Percentiles rank a stretch among this genome's conserved stretches.
These are phyloP conservation scores for Corythucha ciliata DNA, from an alignment of 2,888 invertebrate genomes.

Conservation along the genomic window DNA sequence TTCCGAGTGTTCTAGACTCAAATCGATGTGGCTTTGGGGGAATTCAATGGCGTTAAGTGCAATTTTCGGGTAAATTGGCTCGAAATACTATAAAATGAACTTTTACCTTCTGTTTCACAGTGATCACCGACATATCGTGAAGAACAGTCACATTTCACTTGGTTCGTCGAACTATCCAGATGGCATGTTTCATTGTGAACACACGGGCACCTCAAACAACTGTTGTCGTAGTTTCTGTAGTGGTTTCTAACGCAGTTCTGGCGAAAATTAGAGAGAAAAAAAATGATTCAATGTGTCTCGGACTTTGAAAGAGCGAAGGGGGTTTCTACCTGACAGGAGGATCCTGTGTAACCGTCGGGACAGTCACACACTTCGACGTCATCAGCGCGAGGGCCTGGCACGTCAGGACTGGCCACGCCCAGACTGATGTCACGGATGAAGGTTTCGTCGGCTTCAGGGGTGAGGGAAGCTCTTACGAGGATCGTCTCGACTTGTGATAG, in stretches of 20 bases:
- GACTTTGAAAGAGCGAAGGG: background rate
- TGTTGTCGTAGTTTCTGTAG: slow-evolving; percentile 55
- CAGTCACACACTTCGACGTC: slow-evolving; percentile 82
- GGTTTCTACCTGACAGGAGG: slow-evolving; percentile 63
- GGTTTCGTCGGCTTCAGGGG: slow-evolving; percentile 52
- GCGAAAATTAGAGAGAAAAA: slow-evolving; percentile 27
- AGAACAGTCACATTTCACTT: slow-evolving; percentile 60
- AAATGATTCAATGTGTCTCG: slow-evolving; percentile 36
- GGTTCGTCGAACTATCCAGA: slow-evolving; percentile 52
- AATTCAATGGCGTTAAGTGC: too few relatives aligned
- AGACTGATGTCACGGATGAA: slow-evolving; percentile 75
- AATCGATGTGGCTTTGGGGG: too few relatives aligned
- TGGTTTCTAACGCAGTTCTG: slow-evolving; percentile 56
- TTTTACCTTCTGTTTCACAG: slow-evolving; percentile 47
- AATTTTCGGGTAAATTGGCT: too few relatives aligned
- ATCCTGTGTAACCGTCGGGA: slow-evolving; percentile 68
- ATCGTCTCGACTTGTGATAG: slow-evolving; percentile 74
- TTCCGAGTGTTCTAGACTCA: too few relatives aligned
- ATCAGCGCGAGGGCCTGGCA: slow-evolving; percentile 52
- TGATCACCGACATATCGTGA: slow-evolving; percentile 58
- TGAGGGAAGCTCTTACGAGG: slow-evolving; percentile 69
- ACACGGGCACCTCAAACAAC: slow-evolving; percentile 68
- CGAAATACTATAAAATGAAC: background rate
- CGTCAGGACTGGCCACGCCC: slow-evolving; percentile 50
- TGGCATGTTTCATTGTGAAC: slow-evolving; percentile 59